Conservation (phyloP, 2,113 vertebrate species). For the Polypterus bichir region DNA sequence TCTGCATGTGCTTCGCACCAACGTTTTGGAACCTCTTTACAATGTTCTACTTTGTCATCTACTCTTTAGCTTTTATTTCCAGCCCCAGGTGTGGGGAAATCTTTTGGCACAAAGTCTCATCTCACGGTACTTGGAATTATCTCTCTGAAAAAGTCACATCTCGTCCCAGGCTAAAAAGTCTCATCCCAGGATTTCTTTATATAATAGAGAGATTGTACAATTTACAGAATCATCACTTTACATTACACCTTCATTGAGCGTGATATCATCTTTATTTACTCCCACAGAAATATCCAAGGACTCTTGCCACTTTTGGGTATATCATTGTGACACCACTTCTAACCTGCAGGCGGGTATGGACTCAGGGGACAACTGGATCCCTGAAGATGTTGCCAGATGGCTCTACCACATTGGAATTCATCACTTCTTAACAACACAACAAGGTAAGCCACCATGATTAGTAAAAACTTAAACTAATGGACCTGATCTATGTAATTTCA, state of each 20-base stretch:
- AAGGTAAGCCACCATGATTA: conserved; percentile 25
- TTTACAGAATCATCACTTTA: background rate
- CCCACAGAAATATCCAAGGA: background rate
- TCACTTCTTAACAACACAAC: conserved; percentile 36
- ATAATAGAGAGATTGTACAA: background rate
- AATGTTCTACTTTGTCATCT: no score
- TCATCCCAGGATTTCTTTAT: background rate
- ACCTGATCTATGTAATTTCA: background rate
- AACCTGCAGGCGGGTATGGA: conserved; percentile 42
- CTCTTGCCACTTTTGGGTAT: background rate
- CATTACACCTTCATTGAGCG: background rate
- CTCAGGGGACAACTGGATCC: conserved; percentile 45
- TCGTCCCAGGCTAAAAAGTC: background rate
- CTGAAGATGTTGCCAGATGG: conserved; percentile 50
- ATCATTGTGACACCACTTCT: background rate
- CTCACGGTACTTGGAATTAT: no score
- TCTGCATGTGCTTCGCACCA: no score
- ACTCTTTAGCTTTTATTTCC: no score
- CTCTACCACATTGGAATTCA: conserved; percentile 42
- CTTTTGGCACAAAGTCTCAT: no score
- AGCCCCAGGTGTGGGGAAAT: no score
- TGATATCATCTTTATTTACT: background rate
- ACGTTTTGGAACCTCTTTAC: no score
- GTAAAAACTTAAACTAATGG: background rate
- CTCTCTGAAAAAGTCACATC: no score